Conservation (phyloP, 2,888 invertebrate genomes). For the Matsumyia berberina region DNA sequence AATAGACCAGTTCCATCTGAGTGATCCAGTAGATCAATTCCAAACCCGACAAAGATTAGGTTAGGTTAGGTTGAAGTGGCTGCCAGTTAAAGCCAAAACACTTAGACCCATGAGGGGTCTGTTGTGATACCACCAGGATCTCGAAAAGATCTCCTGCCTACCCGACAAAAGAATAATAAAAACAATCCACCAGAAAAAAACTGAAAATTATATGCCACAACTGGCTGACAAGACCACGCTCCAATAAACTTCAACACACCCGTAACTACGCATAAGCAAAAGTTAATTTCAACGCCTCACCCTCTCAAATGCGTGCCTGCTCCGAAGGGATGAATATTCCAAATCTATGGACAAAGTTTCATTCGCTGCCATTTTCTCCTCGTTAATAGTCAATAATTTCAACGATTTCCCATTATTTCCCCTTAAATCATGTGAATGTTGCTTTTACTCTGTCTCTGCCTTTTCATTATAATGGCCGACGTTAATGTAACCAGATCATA, state of each 20-base stretch:
- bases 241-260: conserved; percentile 49
- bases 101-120: too few species aligned
- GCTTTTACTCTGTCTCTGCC: conserved; percentile 19
- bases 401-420: conserved; percentile 33
- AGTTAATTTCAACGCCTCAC: conserved; percentile 34
- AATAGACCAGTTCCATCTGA: too few species aligned
- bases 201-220: conserved; percentile 37
- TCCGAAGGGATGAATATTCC: not conserved
- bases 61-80: too few species aligned
- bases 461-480: conserved; percentile 41
- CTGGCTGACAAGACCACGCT: conserved; percentile 1
- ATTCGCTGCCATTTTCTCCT: conserved; percentile 38
- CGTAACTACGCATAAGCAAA: conserved; percentile 29
- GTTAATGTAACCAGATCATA: conserved; percentile 10
- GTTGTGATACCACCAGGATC: too few species aligned
- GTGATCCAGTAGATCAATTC: too few species aligned
- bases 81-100: too few species aligned
- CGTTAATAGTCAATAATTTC: conserved; percentile 62
- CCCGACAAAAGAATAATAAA: too few species aligned
- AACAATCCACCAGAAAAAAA: too few species aligned
- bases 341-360: conserved; percentile 56
- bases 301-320: not conserved
- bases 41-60: too few species aligned
- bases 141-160: too few species aligned
- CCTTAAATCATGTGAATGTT: conserved; percentile 32